These are phyloP conservation scores for Calephelis virginiensis DNA, from an alignment of 1,140 invertebrate genomes.

Conservation along the genomic window DNA sequence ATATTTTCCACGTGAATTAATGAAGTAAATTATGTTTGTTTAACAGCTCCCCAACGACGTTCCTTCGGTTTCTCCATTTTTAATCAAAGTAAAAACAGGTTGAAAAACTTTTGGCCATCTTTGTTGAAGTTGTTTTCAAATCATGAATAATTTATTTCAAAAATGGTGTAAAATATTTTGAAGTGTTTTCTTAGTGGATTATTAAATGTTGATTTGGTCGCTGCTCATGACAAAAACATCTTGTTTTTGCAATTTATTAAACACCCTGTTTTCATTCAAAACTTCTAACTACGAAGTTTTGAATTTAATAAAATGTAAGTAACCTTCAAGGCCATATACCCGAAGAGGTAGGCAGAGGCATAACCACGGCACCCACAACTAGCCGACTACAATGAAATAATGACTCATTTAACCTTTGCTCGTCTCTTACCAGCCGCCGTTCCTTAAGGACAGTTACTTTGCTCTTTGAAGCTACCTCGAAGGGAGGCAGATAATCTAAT, in stretches of 20 bases:
- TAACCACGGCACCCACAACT: too few species aligned
- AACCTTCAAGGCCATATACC: too few species aligned
- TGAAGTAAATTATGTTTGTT: slow-evolving; percentile 14
- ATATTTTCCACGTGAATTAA: slow-evolving; percentile 17
- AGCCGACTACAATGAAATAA: too few species aligned
- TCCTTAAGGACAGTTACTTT: too few species aligned
- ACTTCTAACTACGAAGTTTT: too few species aligned
- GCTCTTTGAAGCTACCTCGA: too few species aligned
- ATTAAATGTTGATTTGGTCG: slow-evolving; percentile 1
- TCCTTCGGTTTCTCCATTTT: slow-evolving; percentile 6
- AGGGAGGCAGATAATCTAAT: too few species aligned
- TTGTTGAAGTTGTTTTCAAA: slow-evolving; percentile 14
- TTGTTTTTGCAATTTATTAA: slow-evolving; percentile 1
- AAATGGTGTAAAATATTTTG: background rate
- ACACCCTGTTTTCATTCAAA: too few species aligned
- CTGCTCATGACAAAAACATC: slow-evolving; percentile 2
- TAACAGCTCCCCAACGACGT: slow-evolving; percentile 7
- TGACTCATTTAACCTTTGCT: too few species aligned
- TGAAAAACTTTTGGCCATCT: slow-evolving; percentile 14
- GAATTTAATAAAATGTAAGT: too few species aligned
- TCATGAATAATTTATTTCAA: slow-evolving; percentile 17
- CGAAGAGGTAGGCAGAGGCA: too few species aligned
- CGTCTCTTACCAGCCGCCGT: too few species aligned
- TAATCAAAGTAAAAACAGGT: slow-evolving; percentile 16
- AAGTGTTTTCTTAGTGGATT: background rate